phyloP scores from a whole-genome alignment of 1,140 invertebrate genomes.

The Pseudomyrmex pallidus region DNA sequence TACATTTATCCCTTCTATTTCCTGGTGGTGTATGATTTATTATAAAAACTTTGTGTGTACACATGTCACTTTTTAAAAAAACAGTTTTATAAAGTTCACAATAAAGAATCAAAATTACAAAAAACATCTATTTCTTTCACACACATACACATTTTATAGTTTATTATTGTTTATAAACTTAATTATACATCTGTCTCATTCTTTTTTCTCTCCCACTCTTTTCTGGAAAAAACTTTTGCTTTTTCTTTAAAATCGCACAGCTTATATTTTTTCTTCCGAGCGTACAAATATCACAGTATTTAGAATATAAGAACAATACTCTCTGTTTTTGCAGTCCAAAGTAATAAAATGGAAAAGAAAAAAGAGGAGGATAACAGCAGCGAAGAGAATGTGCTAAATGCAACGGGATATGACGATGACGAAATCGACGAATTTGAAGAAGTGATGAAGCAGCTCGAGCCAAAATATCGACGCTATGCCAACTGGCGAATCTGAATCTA shows the following conservation, averaged over 20 bases:
- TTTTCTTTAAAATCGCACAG: constrained; percentile 15
- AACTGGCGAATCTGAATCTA: constrained; percentile 77
- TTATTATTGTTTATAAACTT: background rate
- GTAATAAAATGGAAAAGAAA: constrained; percentile 53
- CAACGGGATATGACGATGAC: constrained; percentile 62
- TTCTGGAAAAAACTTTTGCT: background rate
- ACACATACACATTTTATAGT: too few relatives aligned
- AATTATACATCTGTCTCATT: background rate
- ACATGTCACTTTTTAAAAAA: too few relatives aligned
- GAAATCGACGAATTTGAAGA: constrained; percentile 72
- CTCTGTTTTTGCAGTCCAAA: constrained; percentile 69
- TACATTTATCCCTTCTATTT: background rate
- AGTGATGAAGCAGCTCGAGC: constrained; percentile 73
- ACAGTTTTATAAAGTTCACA: too few relatives aligned
- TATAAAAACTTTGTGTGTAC: too few relatives aligned
- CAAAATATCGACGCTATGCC: constrained; percentile 76
- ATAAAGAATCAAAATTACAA: too few relatives aligned
- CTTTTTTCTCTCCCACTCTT: background rate
- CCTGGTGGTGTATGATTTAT: too few relatives aligned
- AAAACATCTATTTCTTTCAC: too few relatives aligned
- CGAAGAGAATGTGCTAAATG: constrained; percentile 48
- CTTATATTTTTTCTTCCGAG: background rate
- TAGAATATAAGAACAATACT: background rate
- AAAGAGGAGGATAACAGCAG: constrained; percentile 58
- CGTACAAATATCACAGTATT: background rate